Conservation (phyloP, 2,113 vertebrate genomes). For the Miniopterus natalensis region DNA sequence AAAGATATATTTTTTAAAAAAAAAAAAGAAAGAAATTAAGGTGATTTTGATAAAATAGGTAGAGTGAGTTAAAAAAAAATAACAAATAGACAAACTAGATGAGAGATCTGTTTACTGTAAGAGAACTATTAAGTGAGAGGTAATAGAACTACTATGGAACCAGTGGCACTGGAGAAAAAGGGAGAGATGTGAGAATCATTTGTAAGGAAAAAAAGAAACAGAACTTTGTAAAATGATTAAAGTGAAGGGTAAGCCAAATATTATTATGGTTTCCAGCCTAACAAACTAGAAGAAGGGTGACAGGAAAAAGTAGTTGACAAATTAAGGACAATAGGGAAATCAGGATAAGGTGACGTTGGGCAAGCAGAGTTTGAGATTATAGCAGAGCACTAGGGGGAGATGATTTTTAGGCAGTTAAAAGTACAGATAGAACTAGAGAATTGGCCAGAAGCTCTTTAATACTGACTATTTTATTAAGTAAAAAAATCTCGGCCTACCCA, state of each 20-base stretch:
- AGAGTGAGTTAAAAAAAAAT: slow-evolving; percentile 28
- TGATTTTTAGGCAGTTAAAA: slow-evolving; percentile 20
- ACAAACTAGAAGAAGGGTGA: slow-evolving; percentile 19
- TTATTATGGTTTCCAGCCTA: background rate
- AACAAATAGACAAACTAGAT: background rate
- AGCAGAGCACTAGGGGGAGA: background rate
- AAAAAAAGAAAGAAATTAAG: background rate
- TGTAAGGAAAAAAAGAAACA: background rate
- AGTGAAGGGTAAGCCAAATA: background rate
- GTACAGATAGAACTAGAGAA: slow-evolving; percentile 1
- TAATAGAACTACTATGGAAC: slow-evolving; percentile 34
- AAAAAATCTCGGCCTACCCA: slow-evolving; percentile 5
- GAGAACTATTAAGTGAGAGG: background rate
- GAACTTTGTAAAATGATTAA: slow-evolving; percentile 33
- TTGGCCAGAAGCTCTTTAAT: background rate
- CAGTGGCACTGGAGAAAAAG: background rate
- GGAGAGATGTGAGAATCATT: background rate
- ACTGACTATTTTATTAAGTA: background rate
- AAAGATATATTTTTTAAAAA: no score
- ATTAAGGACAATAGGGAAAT: background rate
- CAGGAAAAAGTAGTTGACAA: background rate
- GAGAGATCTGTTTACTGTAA: background rate
- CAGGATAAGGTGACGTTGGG: background rate
- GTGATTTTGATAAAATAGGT: slow-evolving; percentile 15
- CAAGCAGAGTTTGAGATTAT: background rate